Evolutionary conservation across 2,113 vertebrate species (phyloP).

Genomic region (Microcebus lehilahytsara): DNA sequence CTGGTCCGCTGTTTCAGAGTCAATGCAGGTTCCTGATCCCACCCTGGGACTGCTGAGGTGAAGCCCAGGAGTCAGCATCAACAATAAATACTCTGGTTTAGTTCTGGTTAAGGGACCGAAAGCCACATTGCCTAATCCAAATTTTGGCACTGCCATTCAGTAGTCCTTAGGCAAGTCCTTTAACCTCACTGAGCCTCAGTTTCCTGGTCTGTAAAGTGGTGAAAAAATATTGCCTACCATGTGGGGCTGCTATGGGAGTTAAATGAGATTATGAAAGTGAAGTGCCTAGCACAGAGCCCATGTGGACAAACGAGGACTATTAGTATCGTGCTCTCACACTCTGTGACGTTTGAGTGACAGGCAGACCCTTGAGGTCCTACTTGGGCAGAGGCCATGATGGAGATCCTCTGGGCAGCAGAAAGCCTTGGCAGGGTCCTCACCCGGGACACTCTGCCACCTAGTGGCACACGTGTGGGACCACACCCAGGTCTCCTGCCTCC

Average conservation of each 20-base stretch:
- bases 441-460: background rate
- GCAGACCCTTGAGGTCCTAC: background rate
- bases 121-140: background rate
- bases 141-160: background rate
- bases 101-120: background rate
- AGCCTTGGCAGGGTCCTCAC: background rate
- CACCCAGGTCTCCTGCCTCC: background rate
- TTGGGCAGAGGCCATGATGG: background rate
- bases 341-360: background rate
- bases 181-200: background rate
- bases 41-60: background rate
- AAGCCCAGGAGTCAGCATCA: background rate
- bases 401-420: background rate
- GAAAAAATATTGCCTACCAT: background rate
- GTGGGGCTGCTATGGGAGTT: background rate
- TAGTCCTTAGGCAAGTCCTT: background rate
- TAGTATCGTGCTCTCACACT: background rate
- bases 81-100: background rate
- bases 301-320: background rate
- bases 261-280: background rate
- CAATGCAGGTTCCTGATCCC: background rate
- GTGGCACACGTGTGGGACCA: background rate
- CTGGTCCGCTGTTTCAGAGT: background rate
- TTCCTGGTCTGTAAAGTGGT: constrained; percentile 3
- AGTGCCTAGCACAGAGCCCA: background rate